A percentile compares a stretch with the other conserved stretches of the same genome.
These are phyloP conservation scores for Mastacembelus armatus DNA, from an alignment of 2,797 vertebrate genomes.

Conservation along the genomic window DNA sequence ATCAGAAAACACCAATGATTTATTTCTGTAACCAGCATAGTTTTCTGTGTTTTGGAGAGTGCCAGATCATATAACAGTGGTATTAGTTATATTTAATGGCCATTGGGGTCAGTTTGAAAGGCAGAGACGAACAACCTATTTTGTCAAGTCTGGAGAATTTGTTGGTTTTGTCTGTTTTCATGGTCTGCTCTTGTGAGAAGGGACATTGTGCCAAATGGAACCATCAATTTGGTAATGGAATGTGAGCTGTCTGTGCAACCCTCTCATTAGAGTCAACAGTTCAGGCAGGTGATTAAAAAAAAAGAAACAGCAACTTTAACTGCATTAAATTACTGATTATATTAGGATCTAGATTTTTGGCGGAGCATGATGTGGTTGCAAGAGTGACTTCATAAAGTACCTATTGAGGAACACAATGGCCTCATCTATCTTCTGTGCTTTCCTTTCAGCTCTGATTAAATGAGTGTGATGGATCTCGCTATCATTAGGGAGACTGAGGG, in stretches of 20 bases:
- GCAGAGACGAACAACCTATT: neutral
- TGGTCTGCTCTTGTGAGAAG: neutral
- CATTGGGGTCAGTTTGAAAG: neutral
- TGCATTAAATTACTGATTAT: slow-evolving; percentile 47
- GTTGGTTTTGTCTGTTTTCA: neutral
- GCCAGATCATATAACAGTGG: neutral
- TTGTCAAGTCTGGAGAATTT: neutral
- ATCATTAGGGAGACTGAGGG: slow-evolving; percentile 77
- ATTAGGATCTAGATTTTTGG: slow-evolving; percentile 53
- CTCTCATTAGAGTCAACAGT: slow-evolving; percentile 35
- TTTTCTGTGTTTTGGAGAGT: neutral
- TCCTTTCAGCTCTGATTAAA: slow-evolving; percentile 81
- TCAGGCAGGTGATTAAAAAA: slow-evolving; percentile 26
- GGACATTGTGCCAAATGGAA: slow-evolving; percentile 23
- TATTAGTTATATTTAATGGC: neutral
- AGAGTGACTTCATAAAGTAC: slow-evolving; percentile 66
- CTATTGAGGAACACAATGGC: slow-evolving; percentile 68
- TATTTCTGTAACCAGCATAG: no score
- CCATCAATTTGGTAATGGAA: slow-evolving; percentile 17
- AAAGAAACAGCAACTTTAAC: slow-evolving; percentile 7
- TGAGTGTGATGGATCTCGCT: slow-evolving; percentile 76
- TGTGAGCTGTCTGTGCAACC: slow-evolving; percentile 25
- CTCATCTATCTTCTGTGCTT: slow-evolving; percentile 76
- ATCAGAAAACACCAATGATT: no score
- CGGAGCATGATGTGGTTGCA: slow-evolving; percentile 16